Conservation (phyloP, 2,888 invertebrate species). For the Drosophila birchii region DNA sequence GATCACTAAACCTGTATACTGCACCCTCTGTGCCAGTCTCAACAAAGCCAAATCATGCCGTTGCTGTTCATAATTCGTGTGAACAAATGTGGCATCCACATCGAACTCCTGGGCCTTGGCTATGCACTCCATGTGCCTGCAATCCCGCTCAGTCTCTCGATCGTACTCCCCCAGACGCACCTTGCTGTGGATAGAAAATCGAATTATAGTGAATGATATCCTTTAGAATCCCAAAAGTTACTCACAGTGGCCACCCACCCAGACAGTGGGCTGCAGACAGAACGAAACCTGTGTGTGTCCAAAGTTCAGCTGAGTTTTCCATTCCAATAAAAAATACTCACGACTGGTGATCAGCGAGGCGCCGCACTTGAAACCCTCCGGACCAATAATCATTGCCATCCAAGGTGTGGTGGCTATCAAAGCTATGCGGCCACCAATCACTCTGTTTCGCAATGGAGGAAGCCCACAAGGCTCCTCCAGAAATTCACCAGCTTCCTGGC, state of each 20-base stretch:
- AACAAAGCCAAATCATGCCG: conserved; percentile 17
- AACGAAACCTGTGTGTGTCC: conserved; percentile 7
- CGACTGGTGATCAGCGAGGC: conserved; percentile 14
- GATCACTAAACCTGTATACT: not conserved
- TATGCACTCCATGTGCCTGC: not conserved
- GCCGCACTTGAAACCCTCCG: conserved; percentile 2
- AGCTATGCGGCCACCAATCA: not conserved
- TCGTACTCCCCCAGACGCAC: conserved; percentile 3
- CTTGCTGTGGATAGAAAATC: not conserved
- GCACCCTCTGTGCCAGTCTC: not conserved
- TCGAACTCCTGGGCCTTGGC: not conserved
- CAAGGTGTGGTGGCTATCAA: not conserved
- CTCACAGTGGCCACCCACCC: not conserved
- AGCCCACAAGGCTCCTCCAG: conserved; percentile 6
- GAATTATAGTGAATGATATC: not conserved
- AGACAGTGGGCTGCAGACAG: conserved; percentile 12
- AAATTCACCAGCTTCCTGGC: not conserved
- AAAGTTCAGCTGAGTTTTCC: not conserved
- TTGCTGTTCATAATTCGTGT: not conserved
- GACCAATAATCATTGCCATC: conserved; percentile 6
- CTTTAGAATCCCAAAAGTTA: not conserved
- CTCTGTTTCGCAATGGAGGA: not conserved
- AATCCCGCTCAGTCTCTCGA: not conserved
- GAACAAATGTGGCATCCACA: conserved; percentile 1
- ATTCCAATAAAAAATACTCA: not conserved